These are phyloP conservation scores for Tursiops truncatus DNA, from an alignment of 2,113 vertebrate genomes.

Conservation along the genomic window DNA sequence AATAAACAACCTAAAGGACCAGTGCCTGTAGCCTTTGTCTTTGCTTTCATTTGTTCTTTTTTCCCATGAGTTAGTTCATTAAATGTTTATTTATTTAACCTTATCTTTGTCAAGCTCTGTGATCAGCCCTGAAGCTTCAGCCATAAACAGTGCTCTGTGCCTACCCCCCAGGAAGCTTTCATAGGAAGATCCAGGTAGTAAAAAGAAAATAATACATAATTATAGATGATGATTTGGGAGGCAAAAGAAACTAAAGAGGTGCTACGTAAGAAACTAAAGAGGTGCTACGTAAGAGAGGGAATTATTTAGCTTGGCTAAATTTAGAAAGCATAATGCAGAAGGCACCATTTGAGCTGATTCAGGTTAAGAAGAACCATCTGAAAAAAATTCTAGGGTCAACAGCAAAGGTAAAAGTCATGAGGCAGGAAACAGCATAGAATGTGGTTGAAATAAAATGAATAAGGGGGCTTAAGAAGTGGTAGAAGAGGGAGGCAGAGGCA, in stretches of 20 bases:
- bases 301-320: background rate
- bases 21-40: background rate
- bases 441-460: background rate
- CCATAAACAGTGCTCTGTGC: background rate
- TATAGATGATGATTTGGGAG: background rate
- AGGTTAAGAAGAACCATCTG: background rate
- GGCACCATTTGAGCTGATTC: background rate
- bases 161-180: background rate
- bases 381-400: background rate
- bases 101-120: background rate
- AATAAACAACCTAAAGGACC: background rate
- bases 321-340: background rate
- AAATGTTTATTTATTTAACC: background rate
- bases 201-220: background rate
- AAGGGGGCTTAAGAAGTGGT: background rate
- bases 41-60: background rate
- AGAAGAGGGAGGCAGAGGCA: background rate
- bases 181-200: background rate
- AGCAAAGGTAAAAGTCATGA: background rate
- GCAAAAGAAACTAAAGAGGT: background rate
- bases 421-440: background rate
- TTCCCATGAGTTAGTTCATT: background rate
- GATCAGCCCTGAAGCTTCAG: background rate
- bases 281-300: background rate
- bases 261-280: background rate